Evolutionary conservation across 2,113 vertebrate genomes (phyloP).

Genomic region (Stomatorhinus ivindoensis): DNA sequence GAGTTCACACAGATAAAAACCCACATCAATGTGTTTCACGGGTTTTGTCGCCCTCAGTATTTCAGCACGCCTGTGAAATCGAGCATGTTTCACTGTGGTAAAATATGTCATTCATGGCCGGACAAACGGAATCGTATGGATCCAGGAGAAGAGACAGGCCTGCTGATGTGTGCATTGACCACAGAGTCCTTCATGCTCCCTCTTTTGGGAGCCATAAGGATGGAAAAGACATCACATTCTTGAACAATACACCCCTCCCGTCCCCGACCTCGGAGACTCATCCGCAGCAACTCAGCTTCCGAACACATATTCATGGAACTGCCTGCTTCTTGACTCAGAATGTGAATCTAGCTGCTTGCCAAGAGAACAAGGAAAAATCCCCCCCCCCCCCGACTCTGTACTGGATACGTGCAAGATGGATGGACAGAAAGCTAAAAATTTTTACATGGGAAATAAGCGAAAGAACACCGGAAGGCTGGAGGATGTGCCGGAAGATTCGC

Average conservation of each 20-base stretch:
- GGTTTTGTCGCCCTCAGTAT: neutral
- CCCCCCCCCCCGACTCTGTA: too few relatives aligned
- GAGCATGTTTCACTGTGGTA: neutral
- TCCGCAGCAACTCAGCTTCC: neutral
- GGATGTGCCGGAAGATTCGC: neutral
- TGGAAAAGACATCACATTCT: constrained; percentile 5
- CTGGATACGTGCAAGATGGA: neutral
- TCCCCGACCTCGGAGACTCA: neutral
- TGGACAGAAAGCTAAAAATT: neutral
- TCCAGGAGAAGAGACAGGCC: neutral
- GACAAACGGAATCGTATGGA: neutral
- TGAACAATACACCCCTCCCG: neutral
- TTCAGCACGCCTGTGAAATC: neutral
- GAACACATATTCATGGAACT: neutral
- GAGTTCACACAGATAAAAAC: neutral
- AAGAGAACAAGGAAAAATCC: neutral
- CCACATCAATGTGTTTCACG: neutral
- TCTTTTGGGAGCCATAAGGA: neutral
- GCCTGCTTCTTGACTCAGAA: neutral
- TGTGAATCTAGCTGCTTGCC: neutral
- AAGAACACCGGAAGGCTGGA: neutral
- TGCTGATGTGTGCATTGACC: neutral
- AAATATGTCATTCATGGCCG: neutral
- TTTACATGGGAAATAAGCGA: neutral
- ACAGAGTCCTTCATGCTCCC: neutral